phyloP scores from a whole-genome alignment of 2,888 invertebrate genomes.

The Drosophila neoperkinsi region DNA sequence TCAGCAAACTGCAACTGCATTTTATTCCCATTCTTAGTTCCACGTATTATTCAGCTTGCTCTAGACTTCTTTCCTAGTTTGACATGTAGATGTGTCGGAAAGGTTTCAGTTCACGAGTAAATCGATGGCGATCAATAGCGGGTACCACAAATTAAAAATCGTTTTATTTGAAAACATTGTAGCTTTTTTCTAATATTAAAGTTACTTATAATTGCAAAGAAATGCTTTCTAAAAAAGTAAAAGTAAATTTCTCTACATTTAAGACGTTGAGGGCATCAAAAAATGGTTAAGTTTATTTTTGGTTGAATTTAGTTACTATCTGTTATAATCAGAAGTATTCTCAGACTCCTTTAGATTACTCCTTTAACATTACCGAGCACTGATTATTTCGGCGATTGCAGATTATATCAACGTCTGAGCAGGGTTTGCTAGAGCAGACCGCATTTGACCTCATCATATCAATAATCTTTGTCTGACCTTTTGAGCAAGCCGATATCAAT shows the following conservation, averaged over 20 bases:
- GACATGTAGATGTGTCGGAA: constrained; percentile 6
- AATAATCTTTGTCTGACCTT: neutral
- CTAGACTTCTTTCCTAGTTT: neutral
- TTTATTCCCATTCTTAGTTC: constrained; percentile 22
- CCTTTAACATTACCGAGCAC: neutral
- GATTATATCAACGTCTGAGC: neutral
- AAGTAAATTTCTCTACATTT: neutral
- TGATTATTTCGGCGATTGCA: neutral
- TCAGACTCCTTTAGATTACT: neutral
- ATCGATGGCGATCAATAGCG: neutral
- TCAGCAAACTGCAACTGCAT: constrained; percentile 29
- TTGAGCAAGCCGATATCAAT: neutral
- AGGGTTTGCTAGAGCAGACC: neutral
- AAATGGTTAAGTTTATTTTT: neutral
- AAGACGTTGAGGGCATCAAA: neutral
- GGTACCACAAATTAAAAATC: constrained; percentile 1
- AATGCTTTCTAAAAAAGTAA: neutral
- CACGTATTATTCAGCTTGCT: neutral
- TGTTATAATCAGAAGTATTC: neutral
- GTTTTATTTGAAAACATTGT: neutral
- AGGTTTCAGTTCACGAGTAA: neutral
- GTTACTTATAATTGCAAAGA: neutral
- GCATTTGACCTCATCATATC: neutral
- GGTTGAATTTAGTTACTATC: neutral
- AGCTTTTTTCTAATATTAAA: neutral